Conservation (phyloP, 2,888 invertebrate species). For the Drosophila putrida region DNA sequence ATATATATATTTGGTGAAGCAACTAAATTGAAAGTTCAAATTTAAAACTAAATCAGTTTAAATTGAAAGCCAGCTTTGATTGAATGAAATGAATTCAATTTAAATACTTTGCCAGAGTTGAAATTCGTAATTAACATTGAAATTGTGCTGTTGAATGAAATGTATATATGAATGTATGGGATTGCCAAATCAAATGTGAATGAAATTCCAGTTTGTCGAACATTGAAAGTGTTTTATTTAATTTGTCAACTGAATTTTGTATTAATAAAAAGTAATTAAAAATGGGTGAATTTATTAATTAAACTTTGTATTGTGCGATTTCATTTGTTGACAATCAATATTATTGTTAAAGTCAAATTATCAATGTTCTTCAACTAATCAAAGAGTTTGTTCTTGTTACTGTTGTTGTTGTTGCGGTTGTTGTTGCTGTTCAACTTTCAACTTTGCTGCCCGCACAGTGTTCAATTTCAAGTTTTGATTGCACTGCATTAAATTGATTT, state of each 20-base stretch:
- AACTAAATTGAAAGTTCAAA: constrained; percentile 2
- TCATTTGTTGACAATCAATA: constrained; percentile 39
- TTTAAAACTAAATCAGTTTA: background rate
- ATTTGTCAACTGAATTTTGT: background rate
- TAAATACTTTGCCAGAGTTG: background rate
- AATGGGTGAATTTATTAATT: background rate
- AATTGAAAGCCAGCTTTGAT: background rate
- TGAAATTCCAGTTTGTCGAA: background rate
- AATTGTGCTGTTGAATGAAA: background rate
- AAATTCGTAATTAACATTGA: constrained; percentile 3
- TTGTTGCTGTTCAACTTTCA: constrained; percentile 47
- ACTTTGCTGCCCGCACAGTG: constrained; percentile 52
- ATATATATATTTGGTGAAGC: background rate
- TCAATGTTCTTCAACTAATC: constrained; percentile 50
- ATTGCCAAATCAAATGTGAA: background rate
- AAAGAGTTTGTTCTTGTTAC: constrained; percentile 32
- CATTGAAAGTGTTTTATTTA: background rate
- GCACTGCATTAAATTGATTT: constrained; percentile 80
- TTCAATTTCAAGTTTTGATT: constrained; percentile 75
- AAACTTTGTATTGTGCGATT: background rate
- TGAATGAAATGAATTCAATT: background rate
- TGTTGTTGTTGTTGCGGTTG: constrained; percentile 29
- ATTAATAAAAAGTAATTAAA: background rate
- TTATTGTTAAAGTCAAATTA: constrained; percentile 31
- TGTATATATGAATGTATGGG: background rate